A percentile compares a stretch with the other conserved stretches of the same genome.
These are phyloP conservation scores for Glandiceps talaboti DNA, from an alignment of 53 echinoderm and acorn worm species.

Conservation along the genomic window DNA sequence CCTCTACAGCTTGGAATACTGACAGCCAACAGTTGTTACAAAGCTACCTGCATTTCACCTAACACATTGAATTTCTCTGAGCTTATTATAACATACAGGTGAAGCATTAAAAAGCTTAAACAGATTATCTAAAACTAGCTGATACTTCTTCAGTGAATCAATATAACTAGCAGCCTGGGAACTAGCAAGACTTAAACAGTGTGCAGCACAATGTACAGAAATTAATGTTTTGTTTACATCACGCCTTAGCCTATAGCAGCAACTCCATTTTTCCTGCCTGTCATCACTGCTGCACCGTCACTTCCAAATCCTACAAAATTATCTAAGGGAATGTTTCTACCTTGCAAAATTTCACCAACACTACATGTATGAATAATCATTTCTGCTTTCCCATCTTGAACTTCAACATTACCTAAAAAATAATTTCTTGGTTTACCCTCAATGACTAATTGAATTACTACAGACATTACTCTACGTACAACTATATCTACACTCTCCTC, in stretches of 20 bases:
- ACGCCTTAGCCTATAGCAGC: background rate
- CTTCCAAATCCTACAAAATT: background rate
- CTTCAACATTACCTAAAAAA: background rate
- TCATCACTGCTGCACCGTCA: background rate
- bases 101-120: background rate
- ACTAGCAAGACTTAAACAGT: background rate
- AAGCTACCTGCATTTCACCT: background rate
- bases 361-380: background rate
- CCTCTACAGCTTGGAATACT: background rate
- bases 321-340: background rate
- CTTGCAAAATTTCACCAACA: background rate
- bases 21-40: background rate
- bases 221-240: background rate
- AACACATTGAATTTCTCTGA: background rate
- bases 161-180: background rate
- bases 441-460: background rate
- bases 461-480: background rate
- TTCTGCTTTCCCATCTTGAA: background rate
- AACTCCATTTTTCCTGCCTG: background rate
- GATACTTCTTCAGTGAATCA: background rate
- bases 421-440: background rate
- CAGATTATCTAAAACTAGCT: background rate
- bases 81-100: background rate
- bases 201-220: background rate
- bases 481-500: background rate